These are phyloP conservation scores for Mesorhabditis spiculigera DNA, from an alignment of 2,888 invertebrate genomes.

Conservation along the genomic window DNA sequence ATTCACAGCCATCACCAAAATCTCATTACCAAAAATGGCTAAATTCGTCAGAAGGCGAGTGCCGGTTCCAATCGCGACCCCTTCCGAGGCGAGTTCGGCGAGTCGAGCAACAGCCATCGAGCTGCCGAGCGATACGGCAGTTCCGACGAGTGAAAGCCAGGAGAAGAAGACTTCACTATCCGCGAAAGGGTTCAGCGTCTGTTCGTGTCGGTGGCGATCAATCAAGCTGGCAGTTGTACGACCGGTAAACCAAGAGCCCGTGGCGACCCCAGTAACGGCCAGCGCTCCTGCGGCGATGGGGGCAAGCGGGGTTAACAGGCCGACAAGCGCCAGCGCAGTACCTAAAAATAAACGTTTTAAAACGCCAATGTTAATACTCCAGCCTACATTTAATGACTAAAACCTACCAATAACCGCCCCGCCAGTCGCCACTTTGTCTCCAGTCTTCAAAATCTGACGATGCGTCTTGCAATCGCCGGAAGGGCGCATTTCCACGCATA, in stretches of 20 bases:
- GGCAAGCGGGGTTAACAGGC: background rate
- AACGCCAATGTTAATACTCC: too few relatives aligned
- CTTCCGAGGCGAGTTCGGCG: background rate
- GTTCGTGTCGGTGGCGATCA: background rate
- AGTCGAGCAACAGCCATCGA: background rate
- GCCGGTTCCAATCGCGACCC: background rate
- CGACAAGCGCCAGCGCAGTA: background rate
- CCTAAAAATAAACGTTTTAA: background rate
- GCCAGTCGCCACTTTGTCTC: background rate
- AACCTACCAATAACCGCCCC: background rate
- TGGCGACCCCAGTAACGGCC: background rate
- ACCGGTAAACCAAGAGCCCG: background rate
- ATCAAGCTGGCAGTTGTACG: background rate
- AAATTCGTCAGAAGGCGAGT: background rate
- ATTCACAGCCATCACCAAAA: too few relatives aligned
- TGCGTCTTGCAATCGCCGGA: background rate
- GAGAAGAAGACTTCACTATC: background rate
- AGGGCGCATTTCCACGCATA: background rate
- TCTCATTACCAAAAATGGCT: background rate
- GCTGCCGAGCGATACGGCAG: background rate
- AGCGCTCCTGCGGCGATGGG: background rate
- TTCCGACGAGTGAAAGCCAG: background rate
- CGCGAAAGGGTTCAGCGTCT: background rate
- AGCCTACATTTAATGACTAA: too few relatives aligned
- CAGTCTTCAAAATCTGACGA: background rate